Evolutionary conservation across 2,113 vertebrate species (phyloP).

Genomic region (Arizona elegans): DNA sequence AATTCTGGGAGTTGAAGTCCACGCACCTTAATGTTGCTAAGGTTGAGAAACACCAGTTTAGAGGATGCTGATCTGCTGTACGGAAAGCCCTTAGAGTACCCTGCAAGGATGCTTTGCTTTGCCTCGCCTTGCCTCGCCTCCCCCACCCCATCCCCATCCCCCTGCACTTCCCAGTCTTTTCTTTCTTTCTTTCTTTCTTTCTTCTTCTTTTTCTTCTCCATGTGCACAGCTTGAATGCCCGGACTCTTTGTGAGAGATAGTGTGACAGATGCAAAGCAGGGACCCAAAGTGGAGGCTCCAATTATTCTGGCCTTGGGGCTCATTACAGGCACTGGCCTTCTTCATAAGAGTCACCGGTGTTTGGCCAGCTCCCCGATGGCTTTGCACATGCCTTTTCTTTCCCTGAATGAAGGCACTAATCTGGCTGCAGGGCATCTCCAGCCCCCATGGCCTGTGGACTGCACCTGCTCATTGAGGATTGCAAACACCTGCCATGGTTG

Average conservation of each 20-base stretch:
- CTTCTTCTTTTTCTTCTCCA: neutral
- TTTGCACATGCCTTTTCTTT: slow-evolving; percentile 61
- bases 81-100: neutral
- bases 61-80: neutral
- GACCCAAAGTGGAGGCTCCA: slow-evolving; percentile 40
- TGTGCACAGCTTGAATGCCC: neutral
- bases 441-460: slow-evolving; percentile 56
- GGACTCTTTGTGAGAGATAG: neutral
- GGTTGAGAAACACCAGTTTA: neutral
- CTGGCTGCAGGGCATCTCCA: slow-evolving; percentile 61
- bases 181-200: neutral
- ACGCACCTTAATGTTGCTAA: neutral
- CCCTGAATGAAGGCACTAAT: slow-evolving; percentile 59
- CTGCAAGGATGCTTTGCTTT: neutral
- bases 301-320: slow-evolving; percentile 63
- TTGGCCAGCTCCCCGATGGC: slow-evolving; percentile 59
- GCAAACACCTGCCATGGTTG: slow-evolving; percentile 56
- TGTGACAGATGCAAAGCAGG: slow-evolving; percentile 51
- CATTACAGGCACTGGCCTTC: slow-evolving; percentile 46
- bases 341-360: slow-evolving; percentile 57
- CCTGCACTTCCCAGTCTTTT: neutral
- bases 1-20: neutral
- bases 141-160: neutral
- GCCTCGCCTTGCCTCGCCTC: neutral
- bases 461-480: slow-evolving; percentile 60